A percentile compares a stretch with the other conserved stretches of the same genome.
phyloP scores from a whole-genome alignment of 1,140 invertebrate species.

The Pogonomyrmex barbatus region DNA sequence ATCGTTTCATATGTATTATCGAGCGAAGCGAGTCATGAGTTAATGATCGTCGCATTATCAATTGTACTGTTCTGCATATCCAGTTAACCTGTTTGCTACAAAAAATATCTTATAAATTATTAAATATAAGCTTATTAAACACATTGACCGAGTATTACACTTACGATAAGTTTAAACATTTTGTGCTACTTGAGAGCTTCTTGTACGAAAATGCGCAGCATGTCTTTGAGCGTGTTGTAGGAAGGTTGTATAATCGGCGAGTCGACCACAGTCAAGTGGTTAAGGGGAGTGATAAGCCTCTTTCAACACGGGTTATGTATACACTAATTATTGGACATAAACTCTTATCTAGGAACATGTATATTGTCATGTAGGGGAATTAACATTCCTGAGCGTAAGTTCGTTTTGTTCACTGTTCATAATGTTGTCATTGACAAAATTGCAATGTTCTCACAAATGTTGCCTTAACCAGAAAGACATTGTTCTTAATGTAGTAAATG shows the following conservation, averaged over 20 bases:
- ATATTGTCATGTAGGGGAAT: constrained; percentile 56
- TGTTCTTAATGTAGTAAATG: constrained; percentile 22
- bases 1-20: constrained; percentile 43
- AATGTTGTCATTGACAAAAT: background rate
- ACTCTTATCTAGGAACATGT: constrained; percentile 60
- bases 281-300: constrained; percentile 60
- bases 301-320: constrained; percentile 56
- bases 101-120: background rate
- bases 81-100: background rate
- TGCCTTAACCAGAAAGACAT: background rate
- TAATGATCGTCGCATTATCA: constrained; percentile 29
- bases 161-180: background rate
- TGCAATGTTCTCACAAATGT: background rate
- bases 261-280: background rate
- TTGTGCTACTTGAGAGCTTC: background rate
- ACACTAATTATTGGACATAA: constrained; percentile 64
- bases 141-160: background rate
- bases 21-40: background rate
- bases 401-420: background rate
- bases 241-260: constrained; percentile 31
- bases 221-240: background rate
- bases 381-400: constrained; percentile 37
- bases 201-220: background rate
- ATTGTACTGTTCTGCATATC: background rate
- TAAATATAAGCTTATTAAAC: background rate